Base-by-base conservation (phyloP, 2,113 vertebrate genomes). In the Catharus minimus region DNA sequence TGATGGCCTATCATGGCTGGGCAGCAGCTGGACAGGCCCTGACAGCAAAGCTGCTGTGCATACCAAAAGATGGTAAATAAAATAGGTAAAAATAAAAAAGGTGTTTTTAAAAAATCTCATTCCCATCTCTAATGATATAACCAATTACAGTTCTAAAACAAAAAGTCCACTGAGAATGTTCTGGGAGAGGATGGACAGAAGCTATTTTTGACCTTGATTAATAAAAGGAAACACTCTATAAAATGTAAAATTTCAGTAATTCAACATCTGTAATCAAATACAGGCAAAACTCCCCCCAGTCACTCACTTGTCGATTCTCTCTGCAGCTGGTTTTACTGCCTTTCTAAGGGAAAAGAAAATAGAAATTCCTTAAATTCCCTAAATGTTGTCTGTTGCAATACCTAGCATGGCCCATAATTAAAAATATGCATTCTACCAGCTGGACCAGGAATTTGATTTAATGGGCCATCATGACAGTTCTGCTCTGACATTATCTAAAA, bases 201-300 rank as follows among this genome's bases (percentile, higher is more conserved):
- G 66, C 49, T 86, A 38, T 74, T 92, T 86, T 73, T 84, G 82
- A 93, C 79, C 90, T 95, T 89, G 66, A 78, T 83, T 74, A 76
- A 67, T 44, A 84, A 47, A 77, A 88, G 20, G 47, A 95, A 38
- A 56, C 69, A 53, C 18, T 56, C 32, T 3, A 56, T 2, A 58
- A 73, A 71, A 93, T 3, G 1, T 22, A 71, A 32, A 44, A 82
- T 39, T 3, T 39, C 46, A 83, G 60, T 55, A 73, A 85, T 86
- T 64, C 39, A 58, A 49, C 47, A 64, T 65, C 66, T 72, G 20
- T 43, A 74, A 32, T 49, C 39, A 92, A 57, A 88, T 22, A 36
- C 17, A 66, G 52, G 14, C 32, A 50, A 32, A 66, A 77, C 38
- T 38, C 38, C 0, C 12, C 56, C 43, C 5, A 18, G 38, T 33